Percentiles rank a stretch among this genome's conserved stretches.
Conservation (phyloP, 2,113 vertebrate genomes). For the Protobothrops flavoviridis region DNA sequence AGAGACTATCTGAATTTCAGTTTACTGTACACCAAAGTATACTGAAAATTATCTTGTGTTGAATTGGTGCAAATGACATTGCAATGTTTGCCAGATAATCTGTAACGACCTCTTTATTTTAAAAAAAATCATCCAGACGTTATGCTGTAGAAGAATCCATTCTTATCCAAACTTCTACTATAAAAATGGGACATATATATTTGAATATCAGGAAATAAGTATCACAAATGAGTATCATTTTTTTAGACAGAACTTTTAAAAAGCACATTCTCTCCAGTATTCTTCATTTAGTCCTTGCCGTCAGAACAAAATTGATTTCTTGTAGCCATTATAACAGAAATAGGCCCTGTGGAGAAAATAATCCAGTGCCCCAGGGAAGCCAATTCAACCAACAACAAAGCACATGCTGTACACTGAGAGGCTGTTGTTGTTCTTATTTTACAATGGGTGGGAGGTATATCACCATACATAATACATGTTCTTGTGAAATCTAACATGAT, state of each 20-base stretch:
- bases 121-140: not conserved
- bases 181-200: not conserved
- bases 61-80: not conserved
- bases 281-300: not conserved
- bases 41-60: not conserved
- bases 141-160: not conserved
- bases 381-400: not conserved
- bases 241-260: not conserved
- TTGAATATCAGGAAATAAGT: not conserved
- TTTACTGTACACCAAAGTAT: not conserved
- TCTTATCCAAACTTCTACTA: not conserved
- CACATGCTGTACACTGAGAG: not conserved
- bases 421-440: not conserved
- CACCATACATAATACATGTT: not conserved
- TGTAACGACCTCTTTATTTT: not conserved
- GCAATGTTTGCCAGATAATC: not conserved
- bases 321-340: not conserved
- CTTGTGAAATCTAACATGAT: not conserved
- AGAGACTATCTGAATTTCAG: not conserved
- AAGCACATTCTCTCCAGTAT: not conserved
- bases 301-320: not conserved
- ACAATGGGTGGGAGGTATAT: not conserved
- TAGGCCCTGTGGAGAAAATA: constrained; percentile 1
- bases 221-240: not conserved
- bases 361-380: not conserved